Evolutionary conservation across 2,888 invertebrate species (phyloP), one percentile per base, ranked within the genome.

Genomic region (Lasiommata megera): DNA sequence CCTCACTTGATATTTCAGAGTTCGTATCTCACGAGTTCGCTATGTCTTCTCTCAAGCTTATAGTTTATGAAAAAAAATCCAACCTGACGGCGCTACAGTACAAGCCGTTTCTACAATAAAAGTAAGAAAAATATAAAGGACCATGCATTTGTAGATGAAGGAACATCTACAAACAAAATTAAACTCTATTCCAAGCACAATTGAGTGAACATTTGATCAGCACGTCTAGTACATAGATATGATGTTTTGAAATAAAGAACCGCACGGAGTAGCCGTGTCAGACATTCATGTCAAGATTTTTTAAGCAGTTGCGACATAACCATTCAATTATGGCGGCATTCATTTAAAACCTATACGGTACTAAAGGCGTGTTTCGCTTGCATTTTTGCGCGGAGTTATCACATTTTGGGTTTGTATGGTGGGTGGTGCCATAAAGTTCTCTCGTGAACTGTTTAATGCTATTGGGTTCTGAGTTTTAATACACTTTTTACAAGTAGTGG

Each of bases 391-490:
- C 14, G n/a, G 43, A 57, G 31, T 57, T 56, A 54, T 46, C 31
- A 52, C 60, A 18, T 57, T 60, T 47, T 46, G 38, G 8, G 9
- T 11, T 9, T 6, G 14, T 11, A 47, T 52, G 47, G 54, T 59
- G 62, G 62, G 62, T 62, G 59, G 59, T 60, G 34, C 56, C 57
- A 52, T 51, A 46, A 46, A 51, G 54, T 43, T 43, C 40, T 47
- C 14, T 31, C 38, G 38, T 40, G n/a, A 47, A 47, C 59, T 50
- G 56, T 57, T 54, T 54, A 54, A 57, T 57, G 52, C 54, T 60
- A 62, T 62, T 62, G 62, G 62, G 52, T 62, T 56, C 31, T 44
- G 62, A 52, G 50, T 56, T 62, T 60, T 52, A 38, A 62, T 54
- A 51, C 52, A 48, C 54, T 52, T 56, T 62, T 50, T 50, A 28